Conservation (phyloP, 2,888 invertebrate species). For the Zelleria hepariella region DNA sequence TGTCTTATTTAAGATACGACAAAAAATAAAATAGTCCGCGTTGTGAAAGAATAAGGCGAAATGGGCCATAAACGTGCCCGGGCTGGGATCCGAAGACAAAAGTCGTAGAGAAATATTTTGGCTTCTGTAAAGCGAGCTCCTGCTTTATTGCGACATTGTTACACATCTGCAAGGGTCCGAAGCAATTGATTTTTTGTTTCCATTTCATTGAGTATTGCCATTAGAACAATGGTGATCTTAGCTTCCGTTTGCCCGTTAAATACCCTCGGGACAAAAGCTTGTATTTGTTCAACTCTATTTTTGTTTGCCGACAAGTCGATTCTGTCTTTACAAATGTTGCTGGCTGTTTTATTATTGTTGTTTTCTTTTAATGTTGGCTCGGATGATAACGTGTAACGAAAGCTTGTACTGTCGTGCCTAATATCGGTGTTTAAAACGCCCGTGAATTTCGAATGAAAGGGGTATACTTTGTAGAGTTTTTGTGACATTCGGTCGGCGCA, state of each 20-base stretch:
- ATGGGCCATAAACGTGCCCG: slow-evolving; percentile 53
- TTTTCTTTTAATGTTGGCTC: background rate
- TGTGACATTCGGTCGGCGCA: slow-evolving; percentile 32
- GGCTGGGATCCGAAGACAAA: slow-evolving; percentile 47
- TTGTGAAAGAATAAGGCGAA: slow-evolving; percentile 56
- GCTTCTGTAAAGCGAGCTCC: slow-evolving; percentile 47
- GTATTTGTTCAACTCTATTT: background rate
- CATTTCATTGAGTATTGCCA: slow-evolving; percentile 52
- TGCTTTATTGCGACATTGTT: slow-evolving; percentile 63
- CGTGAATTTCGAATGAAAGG: background rate
- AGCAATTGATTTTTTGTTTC: slow-evolving; percentile 27
- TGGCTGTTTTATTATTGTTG: background rate
- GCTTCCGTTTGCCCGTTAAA: slow-evolving; percentile 40
- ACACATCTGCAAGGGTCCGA: slow-evolving; percentile 28
- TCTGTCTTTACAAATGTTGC: background rate
- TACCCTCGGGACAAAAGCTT: slow-evolving; percentile 4
- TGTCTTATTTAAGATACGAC: slow-evolving; percentile 67
- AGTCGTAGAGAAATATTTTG: slow-evolving; percentile 53
- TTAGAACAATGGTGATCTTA: slow-evolving; percentile 47
- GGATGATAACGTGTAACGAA: background rate
- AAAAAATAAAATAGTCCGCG: slow-evolving; percentile 55
- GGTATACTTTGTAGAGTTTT: slow-evolving; percentile 25
- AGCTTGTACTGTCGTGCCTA: background rate
- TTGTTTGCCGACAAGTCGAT: background rate
- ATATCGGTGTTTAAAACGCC: background rate